Evolutionary conservation across 2,888 invertebrate genomes (phyloP).

Genomic region (Pomacea canaliculata): DNA sequence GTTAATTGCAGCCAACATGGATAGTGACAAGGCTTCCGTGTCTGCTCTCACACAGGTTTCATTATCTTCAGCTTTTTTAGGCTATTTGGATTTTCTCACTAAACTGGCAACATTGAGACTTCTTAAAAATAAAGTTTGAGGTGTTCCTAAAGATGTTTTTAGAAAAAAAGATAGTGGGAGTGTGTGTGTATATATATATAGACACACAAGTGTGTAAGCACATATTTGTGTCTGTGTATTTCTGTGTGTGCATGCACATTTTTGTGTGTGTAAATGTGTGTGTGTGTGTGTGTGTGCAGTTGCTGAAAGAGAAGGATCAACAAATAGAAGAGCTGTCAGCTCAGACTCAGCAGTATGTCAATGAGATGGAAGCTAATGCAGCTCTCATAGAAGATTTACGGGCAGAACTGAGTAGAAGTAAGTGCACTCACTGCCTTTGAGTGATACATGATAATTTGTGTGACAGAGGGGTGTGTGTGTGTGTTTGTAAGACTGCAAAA

Average conservation of each 20-base stretch:
- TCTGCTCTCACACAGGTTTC: conserved; percentile 68
- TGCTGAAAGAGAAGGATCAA: conserved; percentile 76
- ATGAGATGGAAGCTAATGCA: conserved; percentile 81
- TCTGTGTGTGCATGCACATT: not conserved
- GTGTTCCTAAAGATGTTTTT: no score
- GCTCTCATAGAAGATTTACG: conserved; percentile 79
- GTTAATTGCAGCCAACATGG: conserved; percentile 69
- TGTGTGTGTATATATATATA: no score
- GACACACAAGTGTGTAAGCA: no score
- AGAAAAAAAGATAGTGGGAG: no score
- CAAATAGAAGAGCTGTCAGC: conserved; percentile 81
- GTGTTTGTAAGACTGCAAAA: no score
- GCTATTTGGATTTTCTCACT: not conserved
- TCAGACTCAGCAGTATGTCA: conserved; percentile 77
- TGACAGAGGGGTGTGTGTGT: not conserved
- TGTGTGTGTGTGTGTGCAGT: conserved; percentile 60
- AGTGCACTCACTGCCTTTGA: conserved; percentile 5
- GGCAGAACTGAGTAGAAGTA: conserved; percentile 71
- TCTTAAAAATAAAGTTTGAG: no score
- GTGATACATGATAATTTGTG: not conserved
- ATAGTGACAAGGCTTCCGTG: conserved; percentile 69
- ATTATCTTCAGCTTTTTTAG: not conserved
- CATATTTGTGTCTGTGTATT: no score
- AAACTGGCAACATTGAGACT: no score
- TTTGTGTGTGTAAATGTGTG: not conserved